These are phyloP conservation scores for Drosophila gaucha DNA, from an alignment of 2,888 invertebrate genomes.

Conservation along the genomic window DNA sequence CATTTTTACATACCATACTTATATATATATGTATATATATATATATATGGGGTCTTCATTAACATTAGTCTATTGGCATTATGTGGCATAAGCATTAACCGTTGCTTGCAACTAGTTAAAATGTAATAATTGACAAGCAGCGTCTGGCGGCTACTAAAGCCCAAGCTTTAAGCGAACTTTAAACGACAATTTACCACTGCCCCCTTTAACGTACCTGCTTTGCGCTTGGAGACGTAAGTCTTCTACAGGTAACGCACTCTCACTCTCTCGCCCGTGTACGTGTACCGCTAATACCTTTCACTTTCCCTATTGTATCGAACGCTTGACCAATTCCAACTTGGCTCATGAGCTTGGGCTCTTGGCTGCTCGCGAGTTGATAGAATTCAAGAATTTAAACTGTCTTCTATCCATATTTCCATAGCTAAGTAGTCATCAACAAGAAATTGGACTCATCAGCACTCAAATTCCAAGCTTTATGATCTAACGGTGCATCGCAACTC, in stretches of 20 bases:
- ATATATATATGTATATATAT: not conserved
- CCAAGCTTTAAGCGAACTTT: too few species aligned
- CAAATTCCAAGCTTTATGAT: constrained; percentile 37
- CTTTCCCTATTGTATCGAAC: constrained; percentile 50
- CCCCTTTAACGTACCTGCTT: not conserved
- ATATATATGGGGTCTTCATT: constrained; percentile 24
- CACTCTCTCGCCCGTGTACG: constrained; percentile 31
- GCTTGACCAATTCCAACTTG: not conserved
- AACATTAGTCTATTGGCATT: constrained; percentile 35
- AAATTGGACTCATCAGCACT: not conserved
- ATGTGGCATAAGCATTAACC: constrained; percentile 1
- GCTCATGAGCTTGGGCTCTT: too few species aligned
- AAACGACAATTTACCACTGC: constrained; percentile 23
- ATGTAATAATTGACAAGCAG: constrained; percentile 1
- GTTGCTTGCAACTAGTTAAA: constrained; percentile 11
- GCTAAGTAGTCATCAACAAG: not conserved
- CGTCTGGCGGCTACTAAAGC: not conserved
- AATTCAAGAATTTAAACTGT: constrained; percentile 31
- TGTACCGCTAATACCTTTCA: constrained; percentile 65
- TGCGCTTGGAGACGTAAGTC: too few species aligned
- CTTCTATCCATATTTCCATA: not conserved
- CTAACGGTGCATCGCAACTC: constrained; percentile 37
- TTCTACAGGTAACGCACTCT: constrained; percentile 2
- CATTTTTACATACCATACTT: constrained; percentile 25
- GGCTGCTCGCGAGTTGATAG: too few species aligned